phyloP scores from a whole-genome alignment of 2,113 vertebrate species.

The Sciurus niger region DNA sequence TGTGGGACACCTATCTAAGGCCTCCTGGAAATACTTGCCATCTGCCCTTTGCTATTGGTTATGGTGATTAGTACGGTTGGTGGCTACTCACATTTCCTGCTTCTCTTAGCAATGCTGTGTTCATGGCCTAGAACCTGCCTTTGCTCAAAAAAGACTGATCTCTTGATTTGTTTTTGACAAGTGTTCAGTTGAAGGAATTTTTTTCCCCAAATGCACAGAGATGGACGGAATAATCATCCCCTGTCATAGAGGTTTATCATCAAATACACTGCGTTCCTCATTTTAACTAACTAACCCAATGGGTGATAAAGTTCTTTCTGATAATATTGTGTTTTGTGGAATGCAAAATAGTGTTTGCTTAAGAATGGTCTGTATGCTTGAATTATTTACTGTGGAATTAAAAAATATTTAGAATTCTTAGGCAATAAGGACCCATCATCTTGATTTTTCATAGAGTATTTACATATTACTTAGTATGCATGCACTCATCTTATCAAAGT shows the following conservation, averaged over 20 bases:
- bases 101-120: neutral
- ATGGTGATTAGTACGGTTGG: neutral
- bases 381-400: slow-evolving; percentile 44
- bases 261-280: neutral
- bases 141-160: slow-evolving; percentile 1
- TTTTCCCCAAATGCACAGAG: neutral
- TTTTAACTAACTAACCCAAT: neutral
- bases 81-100: neutral
- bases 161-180: slow-evolving; percentile 51
- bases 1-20: neutral
- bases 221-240: neutral
- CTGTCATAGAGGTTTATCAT: neutral
- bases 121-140: neutral
- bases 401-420: slow-evolving; percentile 45
- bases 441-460: slow-evolving; percentile 39
- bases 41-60: neutral
- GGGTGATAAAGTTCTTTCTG: neutral
- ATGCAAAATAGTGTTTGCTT: neutral
- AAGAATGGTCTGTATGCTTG: neutral
- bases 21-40: neutral
- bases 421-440: neutral
- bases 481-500: neutral
- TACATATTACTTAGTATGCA: neutral
- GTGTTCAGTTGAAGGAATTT: neutral
- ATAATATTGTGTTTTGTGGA: neutral